Evolutionary conservation across 2,113 vertebrate genomes (phyloP), one percentile per base, ranked within the genome.

Genomic region (Percina caprodes): DNA sequence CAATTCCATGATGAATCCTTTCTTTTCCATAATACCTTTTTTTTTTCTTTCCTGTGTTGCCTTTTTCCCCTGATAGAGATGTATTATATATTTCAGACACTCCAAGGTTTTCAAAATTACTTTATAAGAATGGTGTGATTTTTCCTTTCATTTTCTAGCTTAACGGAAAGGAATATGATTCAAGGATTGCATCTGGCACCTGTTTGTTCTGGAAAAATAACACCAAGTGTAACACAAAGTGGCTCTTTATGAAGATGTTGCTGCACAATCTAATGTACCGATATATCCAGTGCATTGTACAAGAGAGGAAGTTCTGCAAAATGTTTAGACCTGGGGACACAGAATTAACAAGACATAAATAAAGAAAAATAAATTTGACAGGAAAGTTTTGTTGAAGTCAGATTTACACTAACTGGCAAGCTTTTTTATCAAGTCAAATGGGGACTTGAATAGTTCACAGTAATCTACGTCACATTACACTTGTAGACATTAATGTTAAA

Each of bases 11-110:
- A 80, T 77, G 67, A 52, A 78, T 79, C 46, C 74, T 61, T 39
- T 77, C 74, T 52, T 55, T 14, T 62, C 45, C 61, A 62, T 54
- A 16, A 70, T 79, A 70, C 52, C 68, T 52, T 51, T n/a, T 19
- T 42, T 42, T 39, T 42, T 42, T 79, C 10, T 24, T 24, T 73
- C 23, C 63, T 56, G 24, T n/a, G 58, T 30, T 45, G 62, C 75
- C 19, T 61, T 59, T 21, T 30, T 69, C 19, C 46, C 5, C 46
- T 56, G 52, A 79, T 39, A 24, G 61, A 82, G 54, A 79, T 58
- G 61, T 59, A 55, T 54, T 79, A 63, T 74, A 69, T 58, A 79
- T 84, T 81, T 70, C 26, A 84, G 73, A 11, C 39, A n/a, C 35
- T 79, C 55, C 8, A 42, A 60, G 56, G 58, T 79, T 84, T 75